Evolutionary conservation across 2,888 invertebrate species (phyloP).

Genomic region (Clostera curtula): DNA sequence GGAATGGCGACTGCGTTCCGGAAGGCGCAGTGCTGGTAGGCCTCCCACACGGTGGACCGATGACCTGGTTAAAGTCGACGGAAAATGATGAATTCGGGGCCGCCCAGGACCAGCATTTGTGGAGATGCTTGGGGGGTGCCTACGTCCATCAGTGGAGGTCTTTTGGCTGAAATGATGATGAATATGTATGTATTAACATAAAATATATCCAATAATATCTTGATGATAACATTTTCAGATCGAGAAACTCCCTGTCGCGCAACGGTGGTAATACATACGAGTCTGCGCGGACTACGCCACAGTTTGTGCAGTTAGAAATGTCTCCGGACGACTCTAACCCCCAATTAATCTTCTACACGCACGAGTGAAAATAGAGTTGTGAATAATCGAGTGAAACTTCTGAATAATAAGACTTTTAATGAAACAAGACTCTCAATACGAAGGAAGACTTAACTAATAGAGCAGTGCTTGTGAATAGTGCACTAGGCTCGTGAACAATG

Average conservation of each 20-base stretch:
- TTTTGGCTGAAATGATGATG: too few relatives aligned
- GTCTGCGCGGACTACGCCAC: constrained; percentile 64
- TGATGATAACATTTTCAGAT: constrained; percentile 66
- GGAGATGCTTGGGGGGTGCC: too few relatives aligned
- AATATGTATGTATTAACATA: too few relatives aligned
- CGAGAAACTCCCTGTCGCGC: constrained; percentile 67
- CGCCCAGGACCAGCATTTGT: too few relatives aligned
- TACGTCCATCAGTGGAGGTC: too few relatives aligned
- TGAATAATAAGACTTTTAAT: not conserved
- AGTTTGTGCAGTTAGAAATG: constrained; percentile 64
- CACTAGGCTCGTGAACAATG: constrained; percentile 1
- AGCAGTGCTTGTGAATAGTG: not conserved
- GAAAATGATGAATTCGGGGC: too few relatives aligned
- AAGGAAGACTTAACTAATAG: not conserved
- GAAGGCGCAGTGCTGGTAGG: too few relatives aligned
- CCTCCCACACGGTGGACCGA: too few relatives aligned
- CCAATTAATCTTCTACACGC: constrained; percentile 91
- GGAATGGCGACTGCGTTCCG: too few relatives aligned
- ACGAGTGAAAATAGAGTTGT: constrained; percentile 51
- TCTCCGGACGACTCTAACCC: constrained; percentile 79
- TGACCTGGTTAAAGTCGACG: too few relatives aligned
- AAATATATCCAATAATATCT: too few relatives aligned
- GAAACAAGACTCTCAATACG: not conserved
- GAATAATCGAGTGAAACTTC: constrained; percentile 1
- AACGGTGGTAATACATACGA: constrained; percentile 54